phyloP scores from a whole-genome alignment of 37 sponge, comb jelly and placozoan genomes.

The Petrosia ficiformis region DNA sequence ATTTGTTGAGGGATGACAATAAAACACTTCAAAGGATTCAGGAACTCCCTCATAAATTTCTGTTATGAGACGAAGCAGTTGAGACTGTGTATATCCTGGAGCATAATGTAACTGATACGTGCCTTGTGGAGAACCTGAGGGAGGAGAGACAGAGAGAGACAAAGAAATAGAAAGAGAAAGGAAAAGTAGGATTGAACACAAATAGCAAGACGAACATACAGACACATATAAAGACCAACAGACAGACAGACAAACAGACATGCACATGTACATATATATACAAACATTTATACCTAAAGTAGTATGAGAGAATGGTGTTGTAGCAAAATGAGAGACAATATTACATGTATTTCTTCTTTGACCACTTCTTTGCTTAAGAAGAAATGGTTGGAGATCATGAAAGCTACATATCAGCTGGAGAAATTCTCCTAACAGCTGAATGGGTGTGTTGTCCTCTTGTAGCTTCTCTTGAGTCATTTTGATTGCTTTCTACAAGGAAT shows the following conservation, averaged over 20 bases:
- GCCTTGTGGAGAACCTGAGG: too few relatives aligned
- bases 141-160: too few relatives aligned
- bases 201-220: too few relatives aligned
- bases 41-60: constrained; percentile 62
- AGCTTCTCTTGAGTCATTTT: too few relatives aligned
- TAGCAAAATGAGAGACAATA: not conserved
- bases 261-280: too few relatives aligned
- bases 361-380: constrained; percentile 15
- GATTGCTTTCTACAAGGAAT: too few relatives aligned
- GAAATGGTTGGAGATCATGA: not conserved
- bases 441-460: not conserved
- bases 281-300: too few relatives aligned
- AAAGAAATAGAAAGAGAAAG: too few relatives aligned
- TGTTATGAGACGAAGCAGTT: constrained; percentile 56
- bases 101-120: constrained; percentile 24
- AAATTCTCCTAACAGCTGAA: not conserved
- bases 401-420: not conserved
- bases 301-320: not conserved
- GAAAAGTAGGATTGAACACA: too few relatives aligned
- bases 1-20: constrained; percentile 47
- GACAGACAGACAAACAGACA: too few relatives aligned
- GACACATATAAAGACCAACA: too few relatives aligned
- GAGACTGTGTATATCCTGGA: constrained; percentile 32
- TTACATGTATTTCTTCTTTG: not conserved
- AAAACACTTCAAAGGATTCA: constrained; percentile 68